These are phyloP conservation scores for Plecturocebus donacophilus DNA, from an alignment of 2,113 vertebrate genomes.

Conservation along the genomic window DNA sequence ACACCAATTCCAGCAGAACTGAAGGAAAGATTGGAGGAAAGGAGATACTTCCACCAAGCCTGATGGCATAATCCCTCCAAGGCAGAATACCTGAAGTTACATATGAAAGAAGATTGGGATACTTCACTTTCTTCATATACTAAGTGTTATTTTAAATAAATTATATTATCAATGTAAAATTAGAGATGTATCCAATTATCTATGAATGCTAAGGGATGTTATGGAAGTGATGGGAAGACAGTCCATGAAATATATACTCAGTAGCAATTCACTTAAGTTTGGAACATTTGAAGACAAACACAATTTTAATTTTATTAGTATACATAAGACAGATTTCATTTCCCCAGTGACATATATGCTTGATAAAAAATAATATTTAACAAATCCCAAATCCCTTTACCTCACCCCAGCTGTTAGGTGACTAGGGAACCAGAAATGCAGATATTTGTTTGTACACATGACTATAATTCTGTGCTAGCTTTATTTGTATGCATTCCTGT, in stretches of 20 bases:
- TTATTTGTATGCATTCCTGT: conserved; percentile 75
- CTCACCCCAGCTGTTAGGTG: conserved; percentile 65
- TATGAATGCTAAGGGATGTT: background rate
- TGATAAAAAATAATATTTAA: conserved; percentile 48
- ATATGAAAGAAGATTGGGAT: background rate
- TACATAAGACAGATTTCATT: conserved; percentile 71
- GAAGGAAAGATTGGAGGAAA: background rate
- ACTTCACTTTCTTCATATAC: background rate
- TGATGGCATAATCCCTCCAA: background rate
- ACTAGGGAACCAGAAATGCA: conserved; percentile 60
- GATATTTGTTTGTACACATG: conserved; percentile 63
- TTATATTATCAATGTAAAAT: background rate
- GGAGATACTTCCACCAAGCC: background rate
- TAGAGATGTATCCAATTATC: background rate
- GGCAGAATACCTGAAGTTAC: background rate
- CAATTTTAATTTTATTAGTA: conserved; percentile 74
- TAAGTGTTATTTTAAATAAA: background rate
- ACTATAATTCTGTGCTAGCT: background rate
- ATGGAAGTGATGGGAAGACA: background rate
- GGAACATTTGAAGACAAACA: conserved; percentile 47
- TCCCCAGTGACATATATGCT: conserved; percentile 57
- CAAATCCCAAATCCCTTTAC: conserved; percentile 50
- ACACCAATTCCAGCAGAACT: background rate
- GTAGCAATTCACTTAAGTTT: conserved; percentile 37
- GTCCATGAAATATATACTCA: background rate